Conservation (phyloP, 2,888 invertebrate genomes). For the Pseudanteris insignis region DNA sequence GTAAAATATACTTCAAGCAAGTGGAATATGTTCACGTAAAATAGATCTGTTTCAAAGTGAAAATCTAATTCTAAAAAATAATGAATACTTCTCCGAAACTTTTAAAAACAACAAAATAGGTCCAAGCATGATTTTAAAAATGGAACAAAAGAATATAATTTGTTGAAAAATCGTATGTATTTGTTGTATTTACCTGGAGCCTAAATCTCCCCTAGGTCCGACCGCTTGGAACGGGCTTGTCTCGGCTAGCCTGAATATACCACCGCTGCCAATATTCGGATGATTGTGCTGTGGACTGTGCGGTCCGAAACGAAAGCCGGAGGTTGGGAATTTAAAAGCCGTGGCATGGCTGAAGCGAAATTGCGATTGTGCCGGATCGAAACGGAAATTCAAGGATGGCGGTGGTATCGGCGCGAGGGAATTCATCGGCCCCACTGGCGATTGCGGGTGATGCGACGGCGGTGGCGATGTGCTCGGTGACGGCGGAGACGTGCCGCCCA, state of each 20-base stretch:
- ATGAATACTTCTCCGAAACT: too few species aligned
- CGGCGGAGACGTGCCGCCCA: constrained; percentile 63
- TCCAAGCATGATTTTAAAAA: too few species aligned
- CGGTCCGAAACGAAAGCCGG: constrained; percentile 62
- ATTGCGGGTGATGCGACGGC: constrained; percentile 58
- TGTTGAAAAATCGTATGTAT: too few species aligned
- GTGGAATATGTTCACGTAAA: too few species aligned
- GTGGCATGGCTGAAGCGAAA: constrained; percentile 62
- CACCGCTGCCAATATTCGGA: constrained; percentile 59
- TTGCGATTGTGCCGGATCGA: constrained; percentile 61
- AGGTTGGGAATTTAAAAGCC: constrained; percentile 53
- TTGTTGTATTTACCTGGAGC: constrained; percentile 59
- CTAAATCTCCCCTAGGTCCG: constrained; percentile 63
- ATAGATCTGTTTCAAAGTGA: too few species aligned
- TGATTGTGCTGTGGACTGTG: constrained; percentile 60
- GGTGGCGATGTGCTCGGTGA: constrained; percentile 63
- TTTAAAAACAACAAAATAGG: too few species aligned
- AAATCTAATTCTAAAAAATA: too few species aligned
- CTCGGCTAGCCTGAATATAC: constrained; percentile 64
- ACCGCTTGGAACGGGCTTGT: constrained; percentile 65
- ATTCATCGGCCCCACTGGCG: constrained; percentile 58
- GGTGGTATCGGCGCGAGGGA: constrained; percentile 62
- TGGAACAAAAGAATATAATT: too few species aligned
- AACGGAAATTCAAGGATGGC: constrained; percentile 62
- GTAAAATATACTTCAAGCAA: too few species aligned